Base-by-base conservation (phyloP, 2,888 invertebrate species). In the Stenodema calcarata region DNA sequence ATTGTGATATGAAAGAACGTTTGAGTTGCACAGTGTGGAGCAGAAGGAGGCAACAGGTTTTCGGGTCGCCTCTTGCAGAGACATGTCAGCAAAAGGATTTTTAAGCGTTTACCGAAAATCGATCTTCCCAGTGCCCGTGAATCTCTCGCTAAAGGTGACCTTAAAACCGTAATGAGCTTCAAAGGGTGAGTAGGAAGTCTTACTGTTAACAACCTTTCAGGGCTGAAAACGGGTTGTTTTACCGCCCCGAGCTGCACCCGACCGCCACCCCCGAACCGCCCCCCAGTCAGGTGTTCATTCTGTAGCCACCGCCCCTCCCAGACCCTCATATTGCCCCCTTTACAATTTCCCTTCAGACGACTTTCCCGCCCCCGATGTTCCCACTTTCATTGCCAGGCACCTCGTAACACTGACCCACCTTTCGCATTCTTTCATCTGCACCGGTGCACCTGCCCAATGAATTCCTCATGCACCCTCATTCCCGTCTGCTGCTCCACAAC, bases 391-490 rank as follows among this genome's bases (percentile, higher is more conserved):
- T 81, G 81, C 81, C n/a, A 81, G 50, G 14, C 79, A 54, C 69
- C 82, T 82, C 82, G 82, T 82, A 16, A 82, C 69, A 82, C 82
- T 82, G 82, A 82, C 82, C 82, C 82, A 82, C 82, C 82, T 82
- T 44, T 35, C 69, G 27, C 42, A 44, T 44, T 78, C 78, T 78
- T 78, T 78, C 78, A 44, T 44, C 78, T 78, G 78, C 78, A 78
- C 41, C 78, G 78, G 41, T 78, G 78, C 78, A 78, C 78, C 44
- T 27, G 78, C 44, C 78, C 78, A 78, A 78, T 44, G 78, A 78
- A 23, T 78, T 78, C 78, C 78, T 78, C 78, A 14, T 78, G 78
- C 78, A 44, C 78, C 78, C 78, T 27, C 44, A 16, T 70, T 70
- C 62, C 23, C 18, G 62, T 18, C 62, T 62, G 62, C 62, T 23